Evolutionary conservation across 2,113 vertebrate species (phyloP).

Genomic region (Brachirus orientalis): DNA sequence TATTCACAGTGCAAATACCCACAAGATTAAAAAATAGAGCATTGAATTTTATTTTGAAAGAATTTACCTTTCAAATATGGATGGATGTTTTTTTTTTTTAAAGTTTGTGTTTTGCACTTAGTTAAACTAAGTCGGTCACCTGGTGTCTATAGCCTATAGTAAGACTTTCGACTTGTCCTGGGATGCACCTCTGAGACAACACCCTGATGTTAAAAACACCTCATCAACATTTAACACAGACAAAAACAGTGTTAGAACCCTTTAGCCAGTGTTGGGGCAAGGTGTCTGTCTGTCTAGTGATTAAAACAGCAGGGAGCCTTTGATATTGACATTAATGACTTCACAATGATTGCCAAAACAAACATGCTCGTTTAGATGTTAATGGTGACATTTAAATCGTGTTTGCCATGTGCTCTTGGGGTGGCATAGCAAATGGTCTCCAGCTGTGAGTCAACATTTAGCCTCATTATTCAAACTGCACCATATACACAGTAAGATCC

Average conservation of each 20-base stretch:
- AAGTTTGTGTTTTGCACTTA: not conserved
- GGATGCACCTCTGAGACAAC: constrained; percentile 21
- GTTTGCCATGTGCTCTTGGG: not conserved
- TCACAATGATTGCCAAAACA: constrained; percentile 55
- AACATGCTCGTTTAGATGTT: constrained; percentile 61
- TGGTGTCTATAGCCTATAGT: not conserved
- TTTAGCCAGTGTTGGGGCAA: constrained; percentile 11
- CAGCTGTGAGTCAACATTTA: constrained; percentile 5
- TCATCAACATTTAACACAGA: constrained; percentile 26
- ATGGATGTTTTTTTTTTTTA: not conserved
- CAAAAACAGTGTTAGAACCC: not conserved
- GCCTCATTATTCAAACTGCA: constrained; percentile 1
- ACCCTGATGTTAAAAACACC: constrained; percentile 36
- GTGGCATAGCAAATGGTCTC: not conserved
- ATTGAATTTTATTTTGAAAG: not conserved
- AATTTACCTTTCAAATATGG: constrained; percentile 3
- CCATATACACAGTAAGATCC: too few species aligned
- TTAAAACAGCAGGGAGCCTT: constrained; percentile 32
- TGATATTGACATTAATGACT: constrained; percentile 51
- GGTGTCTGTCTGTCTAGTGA: constrained; percentile 23
- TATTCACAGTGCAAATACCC: too few species aligned
- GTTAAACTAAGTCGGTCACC: not conserved
- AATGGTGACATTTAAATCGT: constrained; percentile 40
- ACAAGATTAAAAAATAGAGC: too few species aligned
- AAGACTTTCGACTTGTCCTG: too few species aligned